Base-by-base conservation (phyloP, 30 jellyfish, hydroid and myxozoan species). In the Turritopsis rubra region DNA sequence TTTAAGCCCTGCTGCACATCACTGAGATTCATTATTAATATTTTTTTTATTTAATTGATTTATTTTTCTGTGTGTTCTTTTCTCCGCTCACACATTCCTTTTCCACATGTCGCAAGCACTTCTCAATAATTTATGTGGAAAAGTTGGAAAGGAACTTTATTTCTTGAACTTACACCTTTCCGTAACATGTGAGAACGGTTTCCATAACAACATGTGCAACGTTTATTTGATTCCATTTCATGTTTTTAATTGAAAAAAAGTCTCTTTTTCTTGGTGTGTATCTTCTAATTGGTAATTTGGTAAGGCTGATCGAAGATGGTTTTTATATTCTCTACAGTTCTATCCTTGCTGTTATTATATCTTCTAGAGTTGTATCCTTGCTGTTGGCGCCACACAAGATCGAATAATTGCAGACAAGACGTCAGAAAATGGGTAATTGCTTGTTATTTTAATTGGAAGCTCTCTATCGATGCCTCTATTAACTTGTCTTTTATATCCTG, bases 341-440 rank as follows among this genome's bases (percentile, higher is more conserved):
- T n/a, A n/a, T n/a, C n/a, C n/a, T n/a, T n/a, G n/a, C 16, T 75
- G 52, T 21, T 75, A 1, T 54, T 66, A 1, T 85, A 22, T 73
- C 17, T 52, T 81, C 68, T 60, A 91, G 97, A 86, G 97, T 65
- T 86, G 96, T 70, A 91, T 91, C 52, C 94, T 92, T 21, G 96
- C 98, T 7, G 89, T 92, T 80, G 98, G 98, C 65, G 82, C 85
- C 31, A 90, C 97, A 9, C 92, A 90, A 30, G 87, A 90, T 29
- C 80, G 84, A 8, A 28, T 90, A 16, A 65, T 90, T 0, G 92
- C 97, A 0, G 97, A 85, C 31, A 89, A 75, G 30, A 28, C 80
- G 27, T 75, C 75, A 25, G 97, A 90, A 52, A 65, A 31, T 24
- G 95, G 97, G 97, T 90, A 73, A 75, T 89, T n/a, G 19, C 77